Percentiles rank a stretch among this genome's conserved stretches.
phyloP scores from a whole-genome alignment of 2,113 vertebrate species.

The Catharus fuscescens region DNA sequence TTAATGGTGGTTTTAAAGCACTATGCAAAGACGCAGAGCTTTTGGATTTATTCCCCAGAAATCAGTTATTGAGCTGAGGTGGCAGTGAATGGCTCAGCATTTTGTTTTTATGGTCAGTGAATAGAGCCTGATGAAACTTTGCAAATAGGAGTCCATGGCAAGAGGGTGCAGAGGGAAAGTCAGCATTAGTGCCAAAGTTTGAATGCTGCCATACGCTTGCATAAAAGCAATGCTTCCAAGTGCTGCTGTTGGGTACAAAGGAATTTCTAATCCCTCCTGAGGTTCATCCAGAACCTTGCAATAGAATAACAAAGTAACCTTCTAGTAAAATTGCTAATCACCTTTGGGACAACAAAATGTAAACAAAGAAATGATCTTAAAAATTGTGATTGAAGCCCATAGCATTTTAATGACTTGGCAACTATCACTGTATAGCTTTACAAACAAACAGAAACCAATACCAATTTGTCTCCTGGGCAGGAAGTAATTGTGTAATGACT shows the following conservation, averaged over 20 bases:
- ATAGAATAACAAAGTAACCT: neutral
- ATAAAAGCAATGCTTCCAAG: neutral
- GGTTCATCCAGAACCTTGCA: neutral
- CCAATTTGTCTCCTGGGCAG: neutral
- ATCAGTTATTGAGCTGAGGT: neutral
- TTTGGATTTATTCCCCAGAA: neutral
- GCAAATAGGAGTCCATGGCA: neutral
- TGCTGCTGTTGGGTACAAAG: neutral
- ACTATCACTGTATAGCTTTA: neutral
- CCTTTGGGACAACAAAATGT: neutral
- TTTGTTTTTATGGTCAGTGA: neutral
- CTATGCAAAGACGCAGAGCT: neutral
- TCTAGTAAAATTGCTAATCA: conserved; percentile 12
- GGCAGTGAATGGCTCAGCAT: neutral
- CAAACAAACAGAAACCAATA: neutral
- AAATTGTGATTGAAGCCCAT: neutral
- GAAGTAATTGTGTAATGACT: neutral
- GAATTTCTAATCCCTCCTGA: neutral
- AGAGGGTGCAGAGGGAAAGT: neutral
- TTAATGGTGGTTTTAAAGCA: neutral
- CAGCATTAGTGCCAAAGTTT: neutral
- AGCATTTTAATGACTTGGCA: neutral
- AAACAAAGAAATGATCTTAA: conserved; percentile 25
- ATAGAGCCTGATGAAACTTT: neutral
- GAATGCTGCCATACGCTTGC: neutral